Base-by-base conservation (phyloP, 2,113 vertebrate genomes). In the Emydocephalus ijimae region DNA sequence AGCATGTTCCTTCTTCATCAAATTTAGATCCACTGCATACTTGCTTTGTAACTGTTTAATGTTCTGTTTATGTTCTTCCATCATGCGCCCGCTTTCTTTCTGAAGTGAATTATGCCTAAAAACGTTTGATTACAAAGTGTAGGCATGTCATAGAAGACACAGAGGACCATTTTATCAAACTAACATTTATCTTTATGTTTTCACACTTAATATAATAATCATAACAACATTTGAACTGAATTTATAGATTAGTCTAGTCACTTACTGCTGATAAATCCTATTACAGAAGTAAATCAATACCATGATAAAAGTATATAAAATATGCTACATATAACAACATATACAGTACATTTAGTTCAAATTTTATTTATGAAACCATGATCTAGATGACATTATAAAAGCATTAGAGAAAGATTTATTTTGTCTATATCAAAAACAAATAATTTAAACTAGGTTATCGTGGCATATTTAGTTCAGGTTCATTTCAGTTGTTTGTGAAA, bases 1-100 rank as follows among this genome's bases (percentile, higher is more conserved):
- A 12, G 97, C 96, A 18, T 98, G 98, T 52, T 99, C 98, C 96
- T 98, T 98, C 89, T 98, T 98, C 85, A 98, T 95, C 94, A 98
- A 96, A 95, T 94, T 98, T 59, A 98, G 57, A 92, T 99, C 98
- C 0, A 96, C 95, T 81, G 98, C 97, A 2, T 97, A 97, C 95
- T 98, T 98, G 95, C 94, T 96, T 93, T 98, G 97, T 56, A 99
- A 97, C 9, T 98, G 97, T 90, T 98, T 97, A 81, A 98, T 55
- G 0, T 94, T 97, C 90, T 98, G 94, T 90, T 98, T 97, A 59
- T 98, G 98, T 52, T 98, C 97, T 88, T 97, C 97, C 3, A 89
- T 88, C 93, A 98, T 96, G 90, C 93, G 93, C 50, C 98, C 97
- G 81, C 97, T 99, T 95, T 99, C 99, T 94, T 97, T 98, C 96